phyloP scores from a whole-genome alignment of 1,140 invertebrate genomes.

The Steinernema feltiae region DNA sequence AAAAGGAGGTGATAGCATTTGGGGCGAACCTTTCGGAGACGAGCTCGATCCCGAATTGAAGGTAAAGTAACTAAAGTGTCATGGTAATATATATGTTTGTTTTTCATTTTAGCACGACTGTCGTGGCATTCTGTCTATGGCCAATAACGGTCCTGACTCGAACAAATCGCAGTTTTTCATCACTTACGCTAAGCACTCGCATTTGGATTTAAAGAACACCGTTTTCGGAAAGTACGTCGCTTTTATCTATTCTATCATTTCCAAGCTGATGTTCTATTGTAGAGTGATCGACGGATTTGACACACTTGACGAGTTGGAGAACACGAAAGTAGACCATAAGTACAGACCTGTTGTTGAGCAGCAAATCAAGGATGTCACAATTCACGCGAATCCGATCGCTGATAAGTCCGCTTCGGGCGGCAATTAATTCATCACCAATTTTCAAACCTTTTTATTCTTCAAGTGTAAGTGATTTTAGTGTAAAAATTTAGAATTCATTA shows the following conservation, averaged over 20 bases:
- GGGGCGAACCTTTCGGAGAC: slow-evolving; percentile 86
- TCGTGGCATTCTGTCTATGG: slow-evolving; percentile 88
- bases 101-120: slow-evolving; percentile 70
- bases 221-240: slow-evolving; percentile 80
- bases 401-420: slow-evolving; percentile 29
- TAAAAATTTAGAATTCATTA: too few species aligned
- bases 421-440: neutral
- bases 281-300: slow-evolving; percentile 97
- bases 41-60: slow-evolving; percentile 90
- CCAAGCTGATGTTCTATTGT: slow-evolving; percentile 59
- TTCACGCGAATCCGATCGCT: slow-evolving; percentile 57
- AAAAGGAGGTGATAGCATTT: slow-evolving; percentile 84
- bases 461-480: neutral
- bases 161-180: slow-evolving; percentile 96
- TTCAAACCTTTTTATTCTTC: neutral
- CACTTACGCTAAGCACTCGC: slow-evolving; percentile 83
- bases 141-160: slow-evolving; percentile 96
- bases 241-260: neutral
- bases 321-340: slow-evolving; percentile 69
- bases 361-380: slow-evolving; percentile 50
- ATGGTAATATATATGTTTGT: slow-evolving; percentile 28
- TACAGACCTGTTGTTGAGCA: slow-evolving; percentile 54
- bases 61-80: slow-evolving; percentile 60
- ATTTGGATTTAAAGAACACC: slow-evolving; percentile 92
- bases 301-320: slow-evolving; percentile 87